Base-by-base conservation (phyloP, 2,113 vertebrate genomes). In the Chauna torquata region DNA sequence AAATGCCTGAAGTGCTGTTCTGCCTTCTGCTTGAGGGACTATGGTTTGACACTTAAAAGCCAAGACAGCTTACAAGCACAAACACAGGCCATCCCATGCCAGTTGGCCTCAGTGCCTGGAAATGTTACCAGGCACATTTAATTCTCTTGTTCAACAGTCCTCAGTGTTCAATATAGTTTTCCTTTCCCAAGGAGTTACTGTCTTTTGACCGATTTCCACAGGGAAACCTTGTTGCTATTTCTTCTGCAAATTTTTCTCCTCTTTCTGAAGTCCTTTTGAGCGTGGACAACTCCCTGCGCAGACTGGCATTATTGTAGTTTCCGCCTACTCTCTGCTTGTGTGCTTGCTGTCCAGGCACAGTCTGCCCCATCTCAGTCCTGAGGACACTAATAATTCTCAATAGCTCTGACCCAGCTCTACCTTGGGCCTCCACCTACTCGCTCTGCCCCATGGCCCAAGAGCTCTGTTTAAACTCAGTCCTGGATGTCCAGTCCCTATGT, bases 361-460 rank as follows among this genome's bases (percentile, higher is more conserved):
- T 72, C 38, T 64, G 32, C 58, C 66, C n/a, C 77, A 24, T 42
- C 30, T 62, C 5, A 1, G 38, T 82, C 61, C 66, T 88, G 34
- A 9, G 15, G 3, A 3, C 52, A 58, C 6, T 66, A 85, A 12
- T 27, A 74, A 81, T 8, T 20, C 18, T 52, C 65, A 61, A 17
- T 0, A 1, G n/a, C 30, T 25, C n/a, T 58, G 30, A 62, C 4
- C 9, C 17, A 34, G 34, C 19, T 6, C 8, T 65, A 23, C 34
- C 27, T 68, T 42, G 4, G 28, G 68, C 30, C 18, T 54, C 54
- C 42, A 45, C 57, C 54, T 58, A 15, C 24, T 40, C 36, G 68
- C 9, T 27, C 34, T 68, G 20, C 42, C n/a, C 3, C 32, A 52
- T 65, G 28, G 13, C 78, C 27, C 52, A 54, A 38, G 20, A 64